Base-by-base conservation (phyloP, 2,888 invertebrate species). In the Dasysyrphus tricinctus region DNA sequence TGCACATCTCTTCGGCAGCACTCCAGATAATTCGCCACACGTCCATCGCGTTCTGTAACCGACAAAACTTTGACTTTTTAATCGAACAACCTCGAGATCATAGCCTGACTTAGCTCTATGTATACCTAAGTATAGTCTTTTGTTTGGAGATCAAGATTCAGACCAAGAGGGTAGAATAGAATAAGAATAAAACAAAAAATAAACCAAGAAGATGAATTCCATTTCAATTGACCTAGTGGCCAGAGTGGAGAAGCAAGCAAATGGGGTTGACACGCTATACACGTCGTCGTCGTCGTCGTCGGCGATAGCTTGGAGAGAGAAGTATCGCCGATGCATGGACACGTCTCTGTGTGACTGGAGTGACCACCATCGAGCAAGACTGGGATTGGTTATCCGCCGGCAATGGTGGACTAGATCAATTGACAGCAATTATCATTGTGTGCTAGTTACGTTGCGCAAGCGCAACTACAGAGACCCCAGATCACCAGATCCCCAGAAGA, bases 381-480 rank as follows among this genome's bases (percentile, higher is more conserved):
- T 67, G 59, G 80, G 75, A 80, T 76, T 61, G 75, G 79, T 76
- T 74, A 69, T 72, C 80, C 80, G 76, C 80, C 76, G 80, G 80
- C 85, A 80, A 24, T 81, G 74, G 81, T 81, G 81, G 81, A 81
- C 85, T 81, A 86, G 81, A 78, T 86, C 85, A 78, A 81, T 86
- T 86, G 85, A 86, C 85, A 86, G 85, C 85, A 86, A 86, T 86
- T 86, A 81, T 86, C 81, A 81, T 78, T 74, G 85, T 86, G 85
- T 70, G 85, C 81, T 81, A 86, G 85, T 86, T 86, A 78, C 77
- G 74, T 78, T 78, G 80, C 84, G 84, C 84, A 84, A 84, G 80
- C 70, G 51, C 72, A 63, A 54, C 42, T 39, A 69, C 57, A 67
- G 8, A 77, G 80, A 85, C 37, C 78, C 65, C 74, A 49, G 29